Percentiles rank a stretch among this genome's conserved stretches.
Evolutionary conservation across 2,888 invertebrate genomes (phyloP).

Genomic region (Thera britannica): DNA sequence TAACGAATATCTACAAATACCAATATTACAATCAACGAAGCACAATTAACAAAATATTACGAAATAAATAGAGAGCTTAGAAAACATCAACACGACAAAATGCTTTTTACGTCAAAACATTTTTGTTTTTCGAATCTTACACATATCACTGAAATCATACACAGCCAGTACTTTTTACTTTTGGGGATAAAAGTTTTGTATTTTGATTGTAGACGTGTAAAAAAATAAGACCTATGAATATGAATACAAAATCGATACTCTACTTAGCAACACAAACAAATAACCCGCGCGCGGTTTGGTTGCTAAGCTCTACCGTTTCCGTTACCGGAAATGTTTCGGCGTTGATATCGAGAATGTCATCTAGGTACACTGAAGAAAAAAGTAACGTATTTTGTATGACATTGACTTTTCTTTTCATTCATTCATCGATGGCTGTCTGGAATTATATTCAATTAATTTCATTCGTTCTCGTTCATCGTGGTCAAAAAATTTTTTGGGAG

Average conservation of each 20-base stretch:
- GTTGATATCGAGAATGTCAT: too few species aligned
- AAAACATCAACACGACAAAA: conserved; percentile 52
- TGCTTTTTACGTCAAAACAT: conserved; percentile 50
- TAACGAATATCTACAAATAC: conserved; percentile 7
- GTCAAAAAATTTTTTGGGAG: conserved; percentile 41
- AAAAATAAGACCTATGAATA: conserved; percentile 10
- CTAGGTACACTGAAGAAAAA: too few species aligned
- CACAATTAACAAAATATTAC: conserved; percentile 46
- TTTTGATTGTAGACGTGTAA: conserved; percentile 17
- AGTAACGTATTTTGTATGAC: background rate
- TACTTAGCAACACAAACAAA: conserved; percentile 72
- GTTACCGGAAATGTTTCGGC: background rate
- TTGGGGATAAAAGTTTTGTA: background rate
- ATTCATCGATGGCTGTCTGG: conserved; percentile 10
- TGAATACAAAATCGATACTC: conserved; percentile 57
- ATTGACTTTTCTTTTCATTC: background rate
- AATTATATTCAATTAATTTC: conserved; percentile 37
- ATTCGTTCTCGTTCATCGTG: conserved; percentile 38
- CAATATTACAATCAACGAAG: conserved; percentile 34
- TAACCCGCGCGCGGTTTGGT: conserved; percentile 59
- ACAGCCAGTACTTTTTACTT: conserved; percentile 32
- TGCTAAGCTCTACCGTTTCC: conserved; percentile 33
- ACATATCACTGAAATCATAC: conserved; percentile 36
- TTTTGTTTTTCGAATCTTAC: conserved; percentile 61
- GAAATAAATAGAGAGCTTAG: conserved; percentile 52